phyloP scores from a whole-genome alignment of 92 coral and sea anemone species.

The Actinernus sp. region DNA sequence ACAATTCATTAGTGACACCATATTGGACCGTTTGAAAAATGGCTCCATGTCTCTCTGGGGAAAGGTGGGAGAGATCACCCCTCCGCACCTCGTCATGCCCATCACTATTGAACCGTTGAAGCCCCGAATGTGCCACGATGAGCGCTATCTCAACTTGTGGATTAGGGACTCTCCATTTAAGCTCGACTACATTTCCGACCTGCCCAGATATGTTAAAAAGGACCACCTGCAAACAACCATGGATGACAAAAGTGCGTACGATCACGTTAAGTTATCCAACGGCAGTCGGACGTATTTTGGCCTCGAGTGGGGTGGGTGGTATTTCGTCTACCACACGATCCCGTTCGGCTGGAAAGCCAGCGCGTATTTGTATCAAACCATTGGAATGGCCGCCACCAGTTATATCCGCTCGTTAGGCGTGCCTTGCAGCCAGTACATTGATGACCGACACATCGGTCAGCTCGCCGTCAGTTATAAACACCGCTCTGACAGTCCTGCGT shows the following conservation, averaged over 20 bases:
- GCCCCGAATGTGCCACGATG: constrained; percentile 42
- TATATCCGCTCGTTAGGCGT: constrained; percentile 26
- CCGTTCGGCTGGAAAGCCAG: constrained; percentile 63
- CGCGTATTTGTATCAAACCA: constrained; percentile 42
- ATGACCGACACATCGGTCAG: constrained; percentile 38
- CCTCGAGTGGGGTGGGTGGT: constrained; percentile 34
- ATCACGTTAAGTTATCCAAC: constrained; percentile 21
- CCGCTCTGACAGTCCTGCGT: background rate
- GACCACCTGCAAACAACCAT: constrained; percentile 31
- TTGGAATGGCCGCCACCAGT: constrained; percentile 14
- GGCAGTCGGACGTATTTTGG: constrained; percentile 41
- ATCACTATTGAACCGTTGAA: constrained; percentile 13
- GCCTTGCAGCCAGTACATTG: constrained; percentile 45
- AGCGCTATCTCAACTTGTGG: constrained; percentile 24
- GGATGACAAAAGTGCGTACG: constrained; percentile 60
- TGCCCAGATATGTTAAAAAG: constrained; percentile 34
- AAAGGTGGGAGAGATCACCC: constrained; percentile 2
- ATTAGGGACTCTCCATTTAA: constrained; percentile 26
- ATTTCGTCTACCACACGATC: constrained; percentile 2
- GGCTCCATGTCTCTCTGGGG: constrained; percentile 28
- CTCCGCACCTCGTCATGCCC: constrained; percentile 39
- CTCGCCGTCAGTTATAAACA: background rate
- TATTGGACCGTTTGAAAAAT: constrained; percentile 8
- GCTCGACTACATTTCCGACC: constrained; percentile 27
- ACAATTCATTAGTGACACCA: constrained; percentile 1